Conservation (phyloP, 2,888 invertebrate species). For the Agrotis puta region DNA sequence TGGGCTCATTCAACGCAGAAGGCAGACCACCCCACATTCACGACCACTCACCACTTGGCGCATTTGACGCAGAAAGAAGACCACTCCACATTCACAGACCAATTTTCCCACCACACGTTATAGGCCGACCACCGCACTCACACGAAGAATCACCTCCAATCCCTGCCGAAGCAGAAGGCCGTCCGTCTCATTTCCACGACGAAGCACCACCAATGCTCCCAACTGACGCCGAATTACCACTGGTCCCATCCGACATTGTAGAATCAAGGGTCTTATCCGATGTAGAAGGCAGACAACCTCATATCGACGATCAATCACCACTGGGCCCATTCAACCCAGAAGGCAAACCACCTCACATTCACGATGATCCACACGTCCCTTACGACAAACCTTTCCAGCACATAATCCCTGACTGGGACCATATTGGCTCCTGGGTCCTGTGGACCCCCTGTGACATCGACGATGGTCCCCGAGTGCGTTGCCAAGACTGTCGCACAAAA, state of each 20-base stretch:
- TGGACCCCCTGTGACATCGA: slow-evolving; percentile 25
- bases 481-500: slow-evolving; percentile 22
- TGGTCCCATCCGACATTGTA: not conserved
- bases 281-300: no score
- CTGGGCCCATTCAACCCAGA: no score
- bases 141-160: no score
- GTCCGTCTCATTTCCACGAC: not conserved
- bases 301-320: no score
- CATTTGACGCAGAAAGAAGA: no score
- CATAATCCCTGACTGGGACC: not conserved
- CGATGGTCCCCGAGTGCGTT: slow-evolving; percentile 8
- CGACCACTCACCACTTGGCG: not conserved
- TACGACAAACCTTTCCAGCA: not conserved
- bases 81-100: not conserved
- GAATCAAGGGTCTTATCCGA: no score
- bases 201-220: not conserved
- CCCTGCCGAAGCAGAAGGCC: not conserved
- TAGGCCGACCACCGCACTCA: not conserved
- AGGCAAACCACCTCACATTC: not conserved
- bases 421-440: not conserved
- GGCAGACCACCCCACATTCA: not conserved
- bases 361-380: not conserved
- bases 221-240: no score
- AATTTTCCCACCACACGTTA: not conserved
- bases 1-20: no score